These are phyloP conservation scores for Allophyes oxyacanthae DNA, from an alignment of 2,888 invertebrate species.

Conservation along the genomic window DNA sequence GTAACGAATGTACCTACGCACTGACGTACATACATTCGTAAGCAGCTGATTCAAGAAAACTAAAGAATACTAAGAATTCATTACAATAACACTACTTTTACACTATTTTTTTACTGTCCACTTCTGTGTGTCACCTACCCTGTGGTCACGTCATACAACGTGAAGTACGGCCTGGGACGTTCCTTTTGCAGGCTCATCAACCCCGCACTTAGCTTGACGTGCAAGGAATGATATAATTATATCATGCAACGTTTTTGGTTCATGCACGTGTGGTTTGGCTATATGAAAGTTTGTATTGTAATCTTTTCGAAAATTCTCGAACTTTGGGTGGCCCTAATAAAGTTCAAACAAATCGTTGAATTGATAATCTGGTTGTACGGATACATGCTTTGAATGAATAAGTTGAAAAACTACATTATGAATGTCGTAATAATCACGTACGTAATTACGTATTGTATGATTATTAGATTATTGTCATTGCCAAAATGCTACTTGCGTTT, in stretches of 20 bases:
- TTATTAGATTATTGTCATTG: too few relatives aligned
- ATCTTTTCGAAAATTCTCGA: constrained; percentile 13
- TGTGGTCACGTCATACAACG: constrained; percentile 26
- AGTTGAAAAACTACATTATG: too few relatives aligned
- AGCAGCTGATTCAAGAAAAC: background rate
- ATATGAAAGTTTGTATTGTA: constrained; percentile 8
- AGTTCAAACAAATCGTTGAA: too few relatives aligned
- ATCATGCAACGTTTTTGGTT: constrained; percentile 23
- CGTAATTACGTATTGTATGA: too few relatives aligned
- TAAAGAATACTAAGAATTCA: too few relatives aligned
- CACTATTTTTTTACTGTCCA: background rate
- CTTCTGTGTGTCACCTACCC: constrained; percentile 3
- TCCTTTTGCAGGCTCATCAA: too few relatives aligned
- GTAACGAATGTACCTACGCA: too few relatives aligned
- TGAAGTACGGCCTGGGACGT: constrained; percentile 21
- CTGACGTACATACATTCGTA: background rate
- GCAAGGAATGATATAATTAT: constrained; percentile 36
- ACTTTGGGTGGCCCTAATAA: background rate
- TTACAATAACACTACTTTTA: background rate
- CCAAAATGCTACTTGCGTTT: too few relatives aligned
- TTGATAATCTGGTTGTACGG: too few relatives aligned
- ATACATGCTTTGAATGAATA: too few relatives aligned
- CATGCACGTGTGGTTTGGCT: constrained; percentile 17
- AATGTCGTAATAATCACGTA: too few relatives aligned
- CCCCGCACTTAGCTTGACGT: constrained; percentile 35